Evolutionary conservation across 2,797 vertebrate species (phyloP), one percentile per base, ranked within the genome.

Genomic region (Crocidura indochinensis): DNA sequence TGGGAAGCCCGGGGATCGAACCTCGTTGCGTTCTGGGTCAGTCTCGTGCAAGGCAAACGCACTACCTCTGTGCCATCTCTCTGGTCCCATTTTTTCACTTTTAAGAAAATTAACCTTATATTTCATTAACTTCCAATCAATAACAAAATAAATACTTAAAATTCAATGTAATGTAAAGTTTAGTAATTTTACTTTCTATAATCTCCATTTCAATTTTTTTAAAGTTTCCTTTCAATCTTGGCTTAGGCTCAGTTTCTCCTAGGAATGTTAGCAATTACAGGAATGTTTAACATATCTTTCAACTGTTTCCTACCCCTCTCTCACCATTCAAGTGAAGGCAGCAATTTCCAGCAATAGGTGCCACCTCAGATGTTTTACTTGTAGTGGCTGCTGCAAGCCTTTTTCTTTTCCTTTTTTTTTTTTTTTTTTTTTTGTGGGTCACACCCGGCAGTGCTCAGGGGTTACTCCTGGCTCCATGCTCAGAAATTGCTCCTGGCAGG

Each of bases 161-260:
- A 79, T 17, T 67, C 4, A 83, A 82, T 78, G n/a, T 74, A 83
- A 82, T 78, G n/a, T 74, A 46, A 86, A 71, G 83, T 83, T 92
- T 22, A 90, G 5, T 22, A 62, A 78, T 17, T 38, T 0, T 49
- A 29, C 86, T 4, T 80, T 10, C 31, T 86, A 0, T 38, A 60
- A 27, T 51, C 27, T 56, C 29, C 46, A 78, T 88, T 31, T 82
- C 67, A 56, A 68, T 82, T 72, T 88, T 74, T 27, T 87, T 19
- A 29, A 64, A 65, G 8, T 90, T 91, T 87, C 44, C 87, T 87
- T 77, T 64, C 38, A 87, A 91, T 82, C 53, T 31, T 60, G 29
- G 4, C 9, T 76, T 90, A 88, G 10, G 6, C 24, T 69, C 49
- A 83, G 76, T 80, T 53, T 88, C 85, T 56, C 31, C 44, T 31